Evolutionary conservation across 2,113 vertebrate genomes (phyloP), one percentile per base, ranked within the genome.

Genomic region (Rhinopithecus roxellana): DNA sequence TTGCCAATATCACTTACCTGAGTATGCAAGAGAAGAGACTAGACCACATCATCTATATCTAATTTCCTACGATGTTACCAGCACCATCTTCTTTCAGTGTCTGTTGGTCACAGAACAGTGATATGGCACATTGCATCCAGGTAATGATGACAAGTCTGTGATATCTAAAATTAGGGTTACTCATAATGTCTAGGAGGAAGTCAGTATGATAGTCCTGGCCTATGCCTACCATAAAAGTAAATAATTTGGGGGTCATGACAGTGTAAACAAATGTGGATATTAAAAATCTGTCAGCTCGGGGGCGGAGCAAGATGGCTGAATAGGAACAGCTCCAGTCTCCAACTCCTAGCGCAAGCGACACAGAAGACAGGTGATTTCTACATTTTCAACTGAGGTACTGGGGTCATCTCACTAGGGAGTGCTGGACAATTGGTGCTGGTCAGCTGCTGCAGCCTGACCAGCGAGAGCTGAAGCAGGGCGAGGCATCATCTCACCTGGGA

Each of bases 1-100:
- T 52, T 97, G 93, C 52, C 57, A 86, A 79, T 95, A 93, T 81
- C 89, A 97, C 89, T 96, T 92, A 84, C 35, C 8, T 70, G 7
- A 67, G 11, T 61, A 35, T 57, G 69, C 9, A 88, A 96, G 80
- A 93, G 11, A 90, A 59, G 75, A 2, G 8, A n/a, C 7, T n/a
- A 55, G 13, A 16, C 27, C n/a, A 55, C 17, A 30, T 52, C 40
- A 32, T 17, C 57, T 69, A 38, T 35, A 79, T 70, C 18, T 59
- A 50, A 70, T 77, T 32, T 84, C 23, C 81, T 57, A 17, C 22
- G 38, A 30, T 55, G 35, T 11, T 52, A 6, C 20, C n/a, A 92
- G 57, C 7, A 57, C 22, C 52, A 67, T 67, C 59, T 84, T 57
- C 5, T 38, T 75, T 74, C 48, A 40, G 32, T 30, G 23, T n/a